Conservation (phyloP, 1,140 invertebrate species). For the Cydia amplana region DNA sequence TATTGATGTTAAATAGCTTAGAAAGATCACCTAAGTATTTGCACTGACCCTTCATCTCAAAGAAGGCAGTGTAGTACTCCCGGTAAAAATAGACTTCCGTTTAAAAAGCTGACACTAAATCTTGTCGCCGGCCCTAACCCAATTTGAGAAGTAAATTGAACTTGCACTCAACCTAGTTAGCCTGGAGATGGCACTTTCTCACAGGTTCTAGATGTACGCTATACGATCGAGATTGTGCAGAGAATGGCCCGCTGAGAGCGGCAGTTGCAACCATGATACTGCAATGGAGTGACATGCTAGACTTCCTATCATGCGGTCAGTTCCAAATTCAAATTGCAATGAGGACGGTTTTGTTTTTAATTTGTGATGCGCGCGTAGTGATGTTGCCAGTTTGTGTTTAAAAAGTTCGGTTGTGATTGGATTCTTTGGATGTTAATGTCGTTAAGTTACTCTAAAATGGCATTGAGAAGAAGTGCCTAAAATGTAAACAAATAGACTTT, state of each 20-base stretch:
- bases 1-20: not conserved
- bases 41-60: not conserved
- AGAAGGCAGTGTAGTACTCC: not conserved
- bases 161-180: constrained; percentile 52
- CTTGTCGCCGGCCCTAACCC: constrained; percentile 13
- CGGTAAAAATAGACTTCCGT: constrained; percentile 12
- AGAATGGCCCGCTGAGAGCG: constrained; percentile 47
- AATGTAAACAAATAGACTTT: not conserved
- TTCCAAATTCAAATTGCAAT: constrained; percentile 43
- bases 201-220: constrained; percentile 33
- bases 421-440: not conserved
- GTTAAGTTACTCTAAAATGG: not conserved
- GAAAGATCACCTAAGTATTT: no score
- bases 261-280: constrained; percentile 72
- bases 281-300: constrained; percentile 73
- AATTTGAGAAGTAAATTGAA: constrained; percentile 48
- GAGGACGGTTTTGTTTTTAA: constrained; percentile 34
- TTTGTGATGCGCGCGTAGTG: constrained; percentile 20
- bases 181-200: constrained; percentile 40
- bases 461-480: not conserved
- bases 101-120: constrained; percentile 22
- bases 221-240: constrained; percentile 54
- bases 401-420: not conserved
- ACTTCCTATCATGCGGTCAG: constrained; percentile 64
- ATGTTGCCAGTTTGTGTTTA: constrained; percentile 14